These are phyloP conservation scores for Nycticorax nycticorax DNA, from an alignment of 2,113 vertebrate species.

Conservation along the genomic window DNA sequence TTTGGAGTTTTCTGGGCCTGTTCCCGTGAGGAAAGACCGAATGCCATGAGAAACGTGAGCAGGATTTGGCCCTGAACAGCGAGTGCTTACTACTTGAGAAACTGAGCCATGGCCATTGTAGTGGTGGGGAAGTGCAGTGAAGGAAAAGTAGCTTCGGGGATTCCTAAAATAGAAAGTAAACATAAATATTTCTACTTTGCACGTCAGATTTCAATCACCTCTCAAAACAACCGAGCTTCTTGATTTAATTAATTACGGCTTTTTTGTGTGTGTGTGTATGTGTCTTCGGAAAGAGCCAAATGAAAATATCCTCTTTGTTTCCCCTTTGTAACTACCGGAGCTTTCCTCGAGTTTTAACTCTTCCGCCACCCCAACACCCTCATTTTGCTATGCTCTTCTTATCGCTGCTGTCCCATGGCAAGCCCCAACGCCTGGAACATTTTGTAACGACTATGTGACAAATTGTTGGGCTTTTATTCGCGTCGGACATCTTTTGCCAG, in stretches of 20 bases:
- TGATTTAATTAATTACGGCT: constrained; percentile 58
- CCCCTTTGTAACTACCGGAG: constrained; percentile 39
- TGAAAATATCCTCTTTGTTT: constrained; percentile 68
- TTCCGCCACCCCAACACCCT: constrained; percentile 15
- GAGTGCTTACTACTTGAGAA: neutral
- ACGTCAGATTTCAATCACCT: constrained; percentile 56
- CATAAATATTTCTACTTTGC: constrained; percentile 32
- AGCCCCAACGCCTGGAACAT: constrained; percentile 80
- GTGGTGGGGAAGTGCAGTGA: constrained; percentile 37
- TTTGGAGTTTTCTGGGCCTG: neutral
- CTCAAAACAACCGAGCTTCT: constrained; percentile 57
- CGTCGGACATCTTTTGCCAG: constrained; percentile 78
- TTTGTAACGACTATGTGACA: constrained; percentile 85
- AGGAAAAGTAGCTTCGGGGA: constrained; percentile 33
- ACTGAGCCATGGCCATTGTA: neutral
- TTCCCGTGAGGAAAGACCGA: neutral
- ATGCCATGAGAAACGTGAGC: neutral
- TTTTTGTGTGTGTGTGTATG: no score
- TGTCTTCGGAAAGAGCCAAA: constrained; percentile 54
- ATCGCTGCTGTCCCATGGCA: constrained; percentile 69
- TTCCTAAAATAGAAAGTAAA: constrained; percentile 61
- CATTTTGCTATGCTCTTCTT: constrained; percentile 12
- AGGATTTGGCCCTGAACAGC: neutral
- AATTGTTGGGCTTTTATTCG: constrained; percentile 80
- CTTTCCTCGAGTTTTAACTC: constrained; percentile 68